These are phyloP conservation scores for Anas platyrhynchos DNA, from an alignment of 2,113 vertebrate species.

Conservation along the genomic window DNA sequence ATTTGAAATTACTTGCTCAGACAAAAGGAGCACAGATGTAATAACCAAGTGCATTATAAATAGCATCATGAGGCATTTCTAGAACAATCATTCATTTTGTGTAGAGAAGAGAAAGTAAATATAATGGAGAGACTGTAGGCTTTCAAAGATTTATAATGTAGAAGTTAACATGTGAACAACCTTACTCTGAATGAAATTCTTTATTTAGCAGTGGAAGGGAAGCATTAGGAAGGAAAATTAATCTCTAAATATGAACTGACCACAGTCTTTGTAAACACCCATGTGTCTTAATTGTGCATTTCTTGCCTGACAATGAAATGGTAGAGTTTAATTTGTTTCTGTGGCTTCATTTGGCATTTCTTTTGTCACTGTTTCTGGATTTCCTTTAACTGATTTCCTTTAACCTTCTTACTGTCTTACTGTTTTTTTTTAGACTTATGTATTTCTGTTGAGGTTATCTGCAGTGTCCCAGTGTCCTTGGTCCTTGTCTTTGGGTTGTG, in stretches of 20 bases:
- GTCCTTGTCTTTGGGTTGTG: not conserved
- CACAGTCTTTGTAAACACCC: not conserved
- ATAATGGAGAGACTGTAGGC: not conserved
- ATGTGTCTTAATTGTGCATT: not conserved
- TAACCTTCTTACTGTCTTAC: not conserved
- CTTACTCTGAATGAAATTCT: not conserved
- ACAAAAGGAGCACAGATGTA: not conserved
- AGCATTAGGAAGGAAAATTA: not conserved
- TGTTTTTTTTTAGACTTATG: not conserved
- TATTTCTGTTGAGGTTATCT: not conserved
- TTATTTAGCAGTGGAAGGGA: not conserved
- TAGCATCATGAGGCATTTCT: not conserved
- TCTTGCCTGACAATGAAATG: not conserved
- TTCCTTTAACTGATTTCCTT: slow-evolving; percentile 25
- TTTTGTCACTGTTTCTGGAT: not conserved
- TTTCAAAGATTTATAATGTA: slow-evolving; percentile 7
- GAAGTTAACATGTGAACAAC: not conserved
- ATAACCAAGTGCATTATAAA: not conserved
- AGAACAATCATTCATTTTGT: not conserved
- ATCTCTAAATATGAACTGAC: not conserved
- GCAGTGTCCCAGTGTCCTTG: not conserved
- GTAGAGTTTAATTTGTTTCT: not conserved
- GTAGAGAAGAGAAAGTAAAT: not conserved
- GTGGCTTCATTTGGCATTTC: not conserved
- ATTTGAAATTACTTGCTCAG: not conserved